Evolutionary conservation across 2,888 invertebrate genomes (phyloP).

Genomic region (Terebella lapidaria): DNA sequence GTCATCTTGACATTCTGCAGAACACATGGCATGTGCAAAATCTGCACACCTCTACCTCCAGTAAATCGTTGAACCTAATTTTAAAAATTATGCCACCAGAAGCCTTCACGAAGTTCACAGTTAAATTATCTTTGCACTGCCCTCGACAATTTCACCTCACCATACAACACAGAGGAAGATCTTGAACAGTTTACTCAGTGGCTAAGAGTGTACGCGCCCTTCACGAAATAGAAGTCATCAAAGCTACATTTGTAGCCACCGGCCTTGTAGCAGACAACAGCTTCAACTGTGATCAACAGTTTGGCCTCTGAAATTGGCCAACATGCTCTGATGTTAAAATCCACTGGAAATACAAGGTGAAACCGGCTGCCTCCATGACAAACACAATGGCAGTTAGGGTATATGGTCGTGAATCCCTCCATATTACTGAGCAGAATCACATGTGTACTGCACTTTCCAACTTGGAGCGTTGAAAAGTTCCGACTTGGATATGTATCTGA

Average conservation of each 20-base stretch:
- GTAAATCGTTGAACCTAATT: background rate
- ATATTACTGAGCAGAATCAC: conserved; percentile 7
- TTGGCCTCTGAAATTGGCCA: background rate
- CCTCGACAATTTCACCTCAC: background rate
- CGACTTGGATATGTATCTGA: conserved; percentile 7
- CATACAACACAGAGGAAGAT: background rate
- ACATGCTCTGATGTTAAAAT: background rate
- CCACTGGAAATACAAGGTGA: background rate
- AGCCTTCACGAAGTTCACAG: background rate
- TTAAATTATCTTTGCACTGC: background rate
- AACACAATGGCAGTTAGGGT: background rate
- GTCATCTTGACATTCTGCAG: background rate
- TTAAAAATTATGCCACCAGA: background rate
- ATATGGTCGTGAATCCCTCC: background rate
- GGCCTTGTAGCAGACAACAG: too few species aligned
- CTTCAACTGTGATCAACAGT: background rate
- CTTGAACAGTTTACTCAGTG: background rate
- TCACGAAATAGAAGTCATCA: background rate
- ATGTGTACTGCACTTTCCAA: conserved; percentile 11
- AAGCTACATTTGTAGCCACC: background rate
- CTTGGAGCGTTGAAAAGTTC: too few species aligned
- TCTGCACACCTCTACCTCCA: background rate
- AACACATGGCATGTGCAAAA: background rate
- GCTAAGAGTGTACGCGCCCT: background rate
- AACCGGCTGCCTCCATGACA: background rate